Evolutionary conservation across 92 coral and sea anemone genomes (phyloP), one percentile per base, ranked within the genome.

Genomic region (Muricea muricata): DNA sequence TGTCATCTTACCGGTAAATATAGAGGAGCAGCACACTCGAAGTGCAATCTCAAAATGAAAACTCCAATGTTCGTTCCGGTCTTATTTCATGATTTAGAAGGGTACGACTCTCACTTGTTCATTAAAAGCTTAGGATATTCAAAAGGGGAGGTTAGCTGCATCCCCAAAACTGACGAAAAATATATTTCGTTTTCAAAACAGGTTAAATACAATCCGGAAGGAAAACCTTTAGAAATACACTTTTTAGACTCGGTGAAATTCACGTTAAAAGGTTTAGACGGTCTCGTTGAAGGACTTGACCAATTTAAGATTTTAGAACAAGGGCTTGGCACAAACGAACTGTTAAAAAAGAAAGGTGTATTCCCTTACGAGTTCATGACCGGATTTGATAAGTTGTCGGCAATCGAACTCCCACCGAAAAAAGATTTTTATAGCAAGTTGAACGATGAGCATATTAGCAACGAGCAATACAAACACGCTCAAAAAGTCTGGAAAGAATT

Each of bases 81-180:
- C 5, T 9, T 37, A 9, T 37, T 37, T 9, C 42, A 37, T 9
- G 42, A 37, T 37, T 37, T 37, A 37, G 42, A 37, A 9, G 9
- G 42, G 9, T 37, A 82, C 23, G 91, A 87, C 33, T n/a, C 83
- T 1, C 91, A 87, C 73, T 66, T 87, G 7, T 87, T 87, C 26
- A 50, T 87, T 2, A 87, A 58, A 60, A 76, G 76, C 3, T 50
- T 88, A 6, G 91, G 91, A 6, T 41, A 3, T 15, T 12, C 42
- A 18, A 65, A 83, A 37, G 84, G 85, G 0, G 45, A 47, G 11
- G 65, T 83, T 4, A 26, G 68, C 24, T 88, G 88, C 21, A 88
- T 88, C 17, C 91, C 85, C 1, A 82, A 83, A 8, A 82, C 76
- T 48, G 91, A 88, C 26, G 91, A 88, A 23, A 84, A 84, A 13